Percentiles rank a stretch among this genome's conserved stretches.
phyloP scores from a whole-genome alignment of 1,140 invertebrate genomes.

The Pseudomyrmex pallidus region DNA sequence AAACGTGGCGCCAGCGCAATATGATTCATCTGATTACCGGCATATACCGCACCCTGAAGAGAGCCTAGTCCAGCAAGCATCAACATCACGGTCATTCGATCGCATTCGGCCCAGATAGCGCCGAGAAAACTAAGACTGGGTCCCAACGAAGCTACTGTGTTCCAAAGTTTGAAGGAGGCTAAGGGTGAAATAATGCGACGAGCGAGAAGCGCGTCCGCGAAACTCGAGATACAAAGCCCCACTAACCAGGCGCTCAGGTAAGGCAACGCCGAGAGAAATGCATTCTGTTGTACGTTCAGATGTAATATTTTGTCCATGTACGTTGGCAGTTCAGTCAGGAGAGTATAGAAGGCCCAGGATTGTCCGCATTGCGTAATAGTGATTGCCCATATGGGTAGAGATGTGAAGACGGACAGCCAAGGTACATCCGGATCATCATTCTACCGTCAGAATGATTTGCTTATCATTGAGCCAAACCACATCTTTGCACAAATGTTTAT shows the following conservation, averaged over 20 bases:
- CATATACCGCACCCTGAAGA: constrained; percentile 90
- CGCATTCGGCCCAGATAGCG: constrained; percentile 91
- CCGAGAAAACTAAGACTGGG: constrained; percentile 91
- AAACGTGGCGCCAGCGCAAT: constrained; percentile 93
- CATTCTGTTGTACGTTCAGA: constrained; percentile 90
- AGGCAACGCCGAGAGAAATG: constrained; percentile 82
- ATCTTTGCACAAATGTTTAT: constrained; percentile 11
- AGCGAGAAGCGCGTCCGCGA: constrained; percentile 89
- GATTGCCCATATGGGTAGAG: constrained; percentile 94
- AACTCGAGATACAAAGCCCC: constrained; percentile 89
- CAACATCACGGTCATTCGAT: constrained; percentile 89
- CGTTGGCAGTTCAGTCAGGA: constrained; percentile 96
- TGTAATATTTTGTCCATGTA: constrained; percentile 97
- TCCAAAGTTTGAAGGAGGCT: constrained; percentile 91
- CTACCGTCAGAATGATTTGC: constrained; percentile 60
- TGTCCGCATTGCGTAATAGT: constrained; percentile 95
- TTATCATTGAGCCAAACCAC: constrained; percentile 2
- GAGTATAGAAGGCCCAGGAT: constrained; percentile 97
- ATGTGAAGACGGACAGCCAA: constrained; percentile 92
- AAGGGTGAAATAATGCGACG: constrained; percentile 87
- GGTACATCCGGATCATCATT: constrained; percentile 85
- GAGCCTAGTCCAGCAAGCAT: constrained; percentile 90
- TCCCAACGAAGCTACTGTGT: constrained; percentile 90
- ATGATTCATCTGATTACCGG: constrained; percentile 95
- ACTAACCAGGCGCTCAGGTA: constrained; percentile 87